These are phyloP conservation scores for Sterrhoptilus dennistouni DNA, from an alignment of 2,113 vertebrate species.

Conservation along the genomic window DNA sequence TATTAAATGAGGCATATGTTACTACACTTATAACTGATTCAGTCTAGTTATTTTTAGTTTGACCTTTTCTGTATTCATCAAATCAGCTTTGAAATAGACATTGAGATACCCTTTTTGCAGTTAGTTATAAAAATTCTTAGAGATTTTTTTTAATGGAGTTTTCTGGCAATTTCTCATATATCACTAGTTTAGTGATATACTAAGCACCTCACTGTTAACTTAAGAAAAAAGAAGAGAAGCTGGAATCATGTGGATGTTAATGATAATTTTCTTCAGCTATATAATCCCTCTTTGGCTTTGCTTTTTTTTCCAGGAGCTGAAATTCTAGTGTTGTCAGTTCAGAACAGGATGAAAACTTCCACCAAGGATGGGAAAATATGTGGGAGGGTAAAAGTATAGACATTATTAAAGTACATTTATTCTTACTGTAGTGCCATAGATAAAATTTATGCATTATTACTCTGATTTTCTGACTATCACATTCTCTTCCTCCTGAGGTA, in stretches of 20 bases:
- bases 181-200: constrained; percentile 30
- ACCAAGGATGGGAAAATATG: not conserved
- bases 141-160: constrained; percentile 52
- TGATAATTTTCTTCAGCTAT: not conserved
- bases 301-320: not conserved
- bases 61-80: constrained; percentile 82
- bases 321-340: not conserved
- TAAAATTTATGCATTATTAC: not conserved
- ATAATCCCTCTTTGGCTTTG: not conserved
- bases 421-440: not conserved
- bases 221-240: constrained; percentile 44
- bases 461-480: not conserved
- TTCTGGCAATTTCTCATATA: constrained; percentile 41
- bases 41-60: constrained; percentile 80
- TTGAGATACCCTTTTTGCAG: constrained; percentile 78
- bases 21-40: constrained; percentile 76
- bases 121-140: constrained; percentile 66
- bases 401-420: not conserved
- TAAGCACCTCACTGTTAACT: constrained; percentile 34
- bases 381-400: not conserved
- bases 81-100: constrained; percentile 77
- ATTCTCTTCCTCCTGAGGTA: not conserved
- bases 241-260: constrained; percentile 18
- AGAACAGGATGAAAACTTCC: not conserved
- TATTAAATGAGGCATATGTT: constrained; percentile 83